Conservation (phyloP, 2,113 vertebrate genomes). For the Toxostoma redivivum region DNA sequence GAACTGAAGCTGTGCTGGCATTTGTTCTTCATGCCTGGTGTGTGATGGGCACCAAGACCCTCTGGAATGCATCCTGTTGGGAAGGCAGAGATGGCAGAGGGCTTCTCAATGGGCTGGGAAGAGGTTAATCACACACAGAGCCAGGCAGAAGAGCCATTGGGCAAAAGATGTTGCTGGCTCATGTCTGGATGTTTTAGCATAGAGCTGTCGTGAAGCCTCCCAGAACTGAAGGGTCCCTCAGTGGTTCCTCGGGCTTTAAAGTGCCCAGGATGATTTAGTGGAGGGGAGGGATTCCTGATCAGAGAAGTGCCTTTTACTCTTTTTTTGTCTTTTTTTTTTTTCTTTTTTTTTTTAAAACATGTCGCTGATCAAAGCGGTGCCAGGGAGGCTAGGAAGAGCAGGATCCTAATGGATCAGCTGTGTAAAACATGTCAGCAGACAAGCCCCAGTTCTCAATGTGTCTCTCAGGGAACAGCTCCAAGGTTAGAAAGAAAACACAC, state of each 20-base stretch:
- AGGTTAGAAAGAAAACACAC: slow-evolving; percentile 38
- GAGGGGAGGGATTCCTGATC: slow-evolving; percentile 60
- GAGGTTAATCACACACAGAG: slow-evolving; percentile 6
- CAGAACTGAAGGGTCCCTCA: slow-evolving; percentile 48
- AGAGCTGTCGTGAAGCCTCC: slow-evolving; percentile 38
- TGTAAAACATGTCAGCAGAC: slow-evolving; percentile 69
- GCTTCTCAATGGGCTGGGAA: not conserved
- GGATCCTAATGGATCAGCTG: slow-evolving; percentile 58
- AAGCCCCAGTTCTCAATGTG: slow-evolving; percentile 50
- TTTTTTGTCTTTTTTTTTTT: not conserved
- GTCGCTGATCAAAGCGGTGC: slow-evolving; percentile 56
- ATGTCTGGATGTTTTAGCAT: slow-evolving; percentile 43
- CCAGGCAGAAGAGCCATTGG: not conserved
- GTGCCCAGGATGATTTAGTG: slow-evolving; percentile 59
- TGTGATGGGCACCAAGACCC: not conserved
- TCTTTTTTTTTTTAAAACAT: not conserved
- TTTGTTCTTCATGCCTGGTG: accelerated
- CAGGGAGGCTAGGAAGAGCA: slow-evolving; percentile 44
- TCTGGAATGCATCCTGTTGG: accelerated
- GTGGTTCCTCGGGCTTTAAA: slow-evolving; percentile 50
- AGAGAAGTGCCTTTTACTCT: slow-evolving; percentile 52
- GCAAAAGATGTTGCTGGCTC: not conserved
- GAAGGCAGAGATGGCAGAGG: not conserved
- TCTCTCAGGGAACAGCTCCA: slow-evolving; percentile 30
- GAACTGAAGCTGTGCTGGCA: not conserved